Percentiles rank a stretch among this genome's conserved stretches.
Evolutionary conservation across 2,113 vertebrate genomes (phyloP).

Genomic region (Lampris incognitus): DNA sequence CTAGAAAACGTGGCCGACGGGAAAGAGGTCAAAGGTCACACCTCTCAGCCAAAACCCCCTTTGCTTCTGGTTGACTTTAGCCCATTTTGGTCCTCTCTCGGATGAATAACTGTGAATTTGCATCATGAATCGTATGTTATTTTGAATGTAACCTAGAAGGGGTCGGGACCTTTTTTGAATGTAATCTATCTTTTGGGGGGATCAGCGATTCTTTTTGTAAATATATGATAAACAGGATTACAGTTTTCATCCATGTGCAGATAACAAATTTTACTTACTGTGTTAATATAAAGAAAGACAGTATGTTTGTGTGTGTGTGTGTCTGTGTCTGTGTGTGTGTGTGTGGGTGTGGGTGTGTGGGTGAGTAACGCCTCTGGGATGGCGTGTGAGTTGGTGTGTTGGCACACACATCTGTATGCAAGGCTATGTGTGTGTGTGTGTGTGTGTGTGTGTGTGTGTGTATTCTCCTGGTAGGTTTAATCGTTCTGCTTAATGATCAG

Average conservation of each 20-base stretch:
- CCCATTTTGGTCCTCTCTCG: conserved; percentile 75
- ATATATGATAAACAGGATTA: conserved; percentile 66
- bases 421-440: conserved; percentile 21
- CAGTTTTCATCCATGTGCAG: conserved; percentile 74
- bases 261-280: conserved; percentile 72
- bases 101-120: conserved; percentile 88
- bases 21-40: conserved; percentile 52
- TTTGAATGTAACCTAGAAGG: conserved; percentile 80
- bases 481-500: conserved; percentile 90
- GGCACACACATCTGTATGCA: conserved; percentile 45
- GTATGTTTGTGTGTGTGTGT: conserved; percentile 71
- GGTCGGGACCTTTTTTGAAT: conserved; percentile 79
- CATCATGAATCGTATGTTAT: conserved; percentile 87
- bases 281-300: conserved; percentile 61
- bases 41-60: conserved; percentile 42
- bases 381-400: conserved; percentile 36
- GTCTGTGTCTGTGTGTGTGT: conserved; percentile 47
- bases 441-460: conserved; percentile 43
- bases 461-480: conserved; percentile 91
- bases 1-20: conserved; percentile 46
- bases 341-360: conserved; percentile 61
- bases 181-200: conserved; percentile 66
- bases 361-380: conserved; percentile 78
- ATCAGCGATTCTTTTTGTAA: conserved; percentile 67
- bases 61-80: conserved; percentile 74